Conservation (phyloP, 2,113 vertebrate genomes). For the Lates calcarifer region DNA sequence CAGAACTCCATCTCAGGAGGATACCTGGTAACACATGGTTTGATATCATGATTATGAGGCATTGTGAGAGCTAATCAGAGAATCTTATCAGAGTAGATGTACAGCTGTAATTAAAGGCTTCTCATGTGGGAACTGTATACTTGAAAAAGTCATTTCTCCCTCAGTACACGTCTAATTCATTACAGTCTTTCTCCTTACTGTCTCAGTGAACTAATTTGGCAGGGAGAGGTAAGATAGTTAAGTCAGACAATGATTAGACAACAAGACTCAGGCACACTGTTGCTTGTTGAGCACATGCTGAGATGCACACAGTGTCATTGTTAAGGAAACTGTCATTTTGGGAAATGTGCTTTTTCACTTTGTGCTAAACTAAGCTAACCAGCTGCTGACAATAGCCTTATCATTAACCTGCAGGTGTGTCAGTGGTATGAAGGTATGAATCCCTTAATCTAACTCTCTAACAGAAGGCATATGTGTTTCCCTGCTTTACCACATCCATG, state of each 20-base stretch:
- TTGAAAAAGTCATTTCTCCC: background rate
- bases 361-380: too few species aligned
- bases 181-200: background rate
- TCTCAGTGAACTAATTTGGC: background rate
- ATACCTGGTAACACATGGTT: background rate
- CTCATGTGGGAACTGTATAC: background rate
- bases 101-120: background rate
- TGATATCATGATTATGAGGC: background rate
- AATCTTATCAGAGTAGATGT: background rate
- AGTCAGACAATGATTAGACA: background rate
- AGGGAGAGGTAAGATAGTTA: background rate
- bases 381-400: too few species aligned
- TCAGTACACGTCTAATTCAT: background rate
- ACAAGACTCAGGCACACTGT: too few species aligned
- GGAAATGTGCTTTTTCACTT: too few species aligned
- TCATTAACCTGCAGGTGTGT: too few species aligned
- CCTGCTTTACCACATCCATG: too few species aligned
- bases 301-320: background rate
- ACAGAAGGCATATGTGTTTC: too few species aligned
- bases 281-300: background rate
- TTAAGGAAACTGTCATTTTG: background rate
- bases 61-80: background rate
- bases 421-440: too few species aligned
- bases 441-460: too few species aligned
- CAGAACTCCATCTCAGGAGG: too few species aligned